Evolutionary conservation across 2,888 invertebrate genomes (phyloP).

Genomic region (Amaurobius ferox): DNA sequence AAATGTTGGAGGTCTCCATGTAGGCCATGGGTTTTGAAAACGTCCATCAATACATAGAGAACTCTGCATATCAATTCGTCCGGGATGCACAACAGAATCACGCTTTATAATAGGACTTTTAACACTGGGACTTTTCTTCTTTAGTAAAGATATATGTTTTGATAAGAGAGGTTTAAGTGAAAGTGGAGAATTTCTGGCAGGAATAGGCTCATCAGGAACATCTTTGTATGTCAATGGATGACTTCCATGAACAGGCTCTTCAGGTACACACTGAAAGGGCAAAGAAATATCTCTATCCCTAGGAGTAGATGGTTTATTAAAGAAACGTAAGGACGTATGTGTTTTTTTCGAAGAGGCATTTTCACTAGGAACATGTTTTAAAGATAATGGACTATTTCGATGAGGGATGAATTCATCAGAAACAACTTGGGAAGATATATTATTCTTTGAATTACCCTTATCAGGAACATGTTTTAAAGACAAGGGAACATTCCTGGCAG

Average conservation of each 20-base stretch:
- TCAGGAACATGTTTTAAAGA: neutral
- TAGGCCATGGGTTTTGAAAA: constrained; percentile 76
- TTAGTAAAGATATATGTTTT: constrained; percentile 35
- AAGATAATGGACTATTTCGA: neutral
- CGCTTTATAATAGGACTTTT: constrained; percentile 69
- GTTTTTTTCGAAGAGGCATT: neutral
- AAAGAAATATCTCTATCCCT: neutral
- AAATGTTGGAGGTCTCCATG: constrained; percentile 74
- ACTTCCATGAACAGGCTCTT: neutral
- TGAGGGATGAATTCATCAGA: neutral
- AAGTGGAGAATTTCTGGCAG: neutral
- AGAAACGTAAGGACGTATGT: neutral
- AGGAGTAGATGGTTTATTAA: neutral
- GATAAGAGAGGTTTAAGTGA: constrained; percentile 16
- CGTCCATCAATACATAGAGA: constrained; percentile 75
- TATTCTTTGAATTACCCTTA: neutral
- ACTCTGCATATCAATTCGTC: constrained; percentile 67
- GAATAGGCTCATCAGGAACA: neutral
- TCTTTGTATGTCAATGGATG: neutral
- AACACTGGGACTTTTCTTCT: constrained; percentile 34
- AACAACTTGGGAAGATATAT: neutral
- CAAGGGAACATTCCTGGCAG: neutral
- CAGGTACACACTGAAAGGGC: neutral
- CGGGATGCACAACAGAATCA: constrained; percentile 73
- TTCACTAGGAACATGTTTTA: neutral